Percentiles rank a stretch among this genome's conserved stretches.
Evolutionary conservation across 2,113 vertebrate species (phyloP).

Genomic region (Chamaetylas fuelleborni): DNA sequence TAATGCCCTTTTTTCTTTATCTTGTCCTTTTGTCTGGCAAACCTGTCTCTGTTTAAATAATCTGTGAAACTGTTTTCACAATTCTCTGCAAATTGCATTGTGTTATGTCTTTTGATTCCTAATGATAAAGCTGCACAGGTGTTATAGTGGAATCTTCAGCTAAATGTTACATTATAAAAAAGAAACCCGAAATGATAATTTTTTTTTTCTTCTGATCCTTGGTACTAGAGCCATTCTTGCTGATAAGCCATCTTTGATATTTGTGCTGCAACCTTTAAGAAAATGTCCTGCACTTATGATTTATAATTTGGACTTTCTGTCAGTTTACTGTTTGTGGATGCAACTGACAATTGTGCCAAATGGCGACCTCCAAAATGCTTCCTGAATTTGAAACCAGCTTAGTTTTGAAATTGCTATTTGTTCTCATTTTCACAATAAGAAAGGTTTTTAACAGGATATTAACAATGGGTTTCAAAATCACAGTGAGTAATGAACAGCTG

Average conservation of each 20-base stretch:
- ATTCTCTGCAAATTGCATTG: not conserved
- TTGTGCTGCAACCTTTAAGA: not conserved
- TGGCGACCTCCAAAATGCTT: not conserved
- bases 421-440: not conserved
- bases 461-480: not conserved
- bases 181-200: accelerated
- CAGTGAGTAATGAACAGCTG: not conserved
- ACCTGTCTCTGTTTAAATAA: not conserved
- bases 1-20: not conserved
- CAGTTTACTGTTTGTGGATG: not conserved
- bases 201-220: not conserved
- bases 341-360: not conserved
- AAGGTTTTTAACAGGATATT: not conserved
- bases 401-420: not conserved
- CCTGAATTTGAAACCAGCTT: not conserved
- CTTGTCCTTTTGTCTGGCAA: not conserved
- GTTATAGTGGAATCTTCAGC: not conserved
- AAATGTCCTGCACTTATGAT: not conserved
- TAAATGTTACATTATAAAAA: not conserved
- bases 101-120: not conserved
- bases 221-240: not conserved
- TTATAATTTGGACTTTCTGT: not conserved
- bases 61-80: not conserved
- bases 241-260: not conserved
- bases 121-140: not conserved